Base-by-base conservation (phyloP, 2,113 vertebrate genomes). In the Limanda limanda region DNA sequence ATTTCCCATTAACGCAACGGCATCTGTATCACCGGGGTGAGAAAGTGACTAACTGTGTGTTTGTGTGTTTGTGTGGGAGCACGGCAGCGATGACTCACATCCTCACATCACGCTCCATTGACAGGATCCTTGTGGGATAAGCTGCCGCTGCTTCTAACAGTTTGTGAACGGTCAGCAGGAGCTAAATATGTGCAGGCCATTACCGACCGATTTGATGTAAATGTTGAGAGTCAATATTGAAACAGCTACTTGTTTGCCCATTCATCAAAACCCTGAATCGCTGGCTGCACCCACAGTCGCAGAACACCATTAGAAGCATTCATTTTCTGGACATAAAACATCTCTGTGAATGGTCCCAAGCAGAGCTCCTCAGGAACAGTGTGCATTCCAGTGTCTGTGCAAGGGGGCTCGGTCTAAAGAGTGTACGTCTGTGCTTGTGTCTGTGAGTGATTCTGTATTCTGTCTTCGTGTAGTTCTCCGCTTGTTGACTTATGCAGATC, bases 141-240 rank as follows among this genome's bases (percentile, higher is more conserved):
- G 64, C 25, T 42, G 21, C 68, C 42, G 42, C 57, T 25, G 25
- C 47, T 31, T 31, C 31, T 6, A 18, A 69, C 63, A 45, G 35
- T 71, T 57, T 45, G 14, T 59, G 45, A 71, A 62, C 42, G 56
- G 70, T 69, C 70, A 76, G 82, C 68, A 58, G 67, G 79, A 64
- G 63, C 57, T 84, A 73, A 81, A 86, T 81, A 55, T 67, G 42
- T 66, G 21, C 54, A 58, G 47, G 20, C 72, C 47, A 58, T 85
- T 55, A 75, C 59, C 57, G 76, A 70, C 63, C 59, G n/a, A 86
- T 82, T 73, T 70, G n/a, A 76, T 88, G 82, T 74, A 82, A 89
- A 90, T 74, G 78, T 78, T 61, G 2, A 35, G 64, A 65, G 72
- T 71, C 68, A 91, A 90, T 90, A 90, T 92, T 91, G 78, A 89